Evolutionary conservation across 2,888 invertebrate genomes (phyloP), one percentile per base, ranked within the genome.

Genomic region (Aplocera efformata): DNA sequence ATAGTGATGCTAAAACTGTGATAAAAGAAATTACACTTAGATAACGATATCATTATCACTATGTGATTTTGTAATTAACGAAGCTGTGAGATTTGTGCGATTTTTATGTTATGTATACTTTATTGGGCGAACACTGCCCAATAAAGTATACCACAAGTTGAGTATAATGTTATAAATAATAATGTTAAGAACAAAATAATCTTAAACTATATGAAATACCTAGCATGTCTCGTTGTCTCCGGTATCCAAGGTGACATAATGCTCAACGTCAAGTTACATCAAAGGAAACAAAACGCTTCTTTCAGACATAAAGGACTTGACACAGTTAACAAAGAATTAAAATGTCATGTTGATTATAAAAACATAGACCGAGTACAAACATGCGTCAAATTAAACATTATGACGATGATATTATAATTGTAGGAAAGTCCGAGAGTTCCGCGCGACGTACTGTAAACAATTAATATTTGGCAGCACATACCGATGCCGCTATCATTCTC

Each of bases 401-500:
- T 23, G n/a, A 23, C 7, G n/a, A 3, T 4, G 1, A 23, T n/a
- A 7, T 23, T 25, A 9, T 8, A 5, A 2, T 5, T 25, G 9
- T 8, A 7, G 25, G 25, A 25, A 25, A 25, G 4, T 10, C 1
- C 9, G 2, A 10, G 5, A 25, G 8, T 3, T n/a, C 25, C 10
- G 9, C 9, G 8, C 10, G 3, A 23, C 1, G 9, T 25, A 25
- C 25, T n/a, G 5, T 25, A 9, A 37, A 21, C 38, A 42, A 32
- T 57, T 55, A 42, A 53, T 48, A 51, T 50, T 47, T 47, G 40
- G 44, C 26, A 36, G 20, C 32, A 39, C 47, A 10, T 27, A 43
- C 37, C 55, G 69, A 71, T 69, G 67, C 51, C 39, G 48, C 72
- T 80, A 79, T 79, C 55, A 61, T 67, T 62, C 64, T 42, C 51